These are phyloP conservation scores for Barbus barbus DNA, from an alignment of 2,113 vertebrate genomes.

Conservation along the genomic window DNA sequence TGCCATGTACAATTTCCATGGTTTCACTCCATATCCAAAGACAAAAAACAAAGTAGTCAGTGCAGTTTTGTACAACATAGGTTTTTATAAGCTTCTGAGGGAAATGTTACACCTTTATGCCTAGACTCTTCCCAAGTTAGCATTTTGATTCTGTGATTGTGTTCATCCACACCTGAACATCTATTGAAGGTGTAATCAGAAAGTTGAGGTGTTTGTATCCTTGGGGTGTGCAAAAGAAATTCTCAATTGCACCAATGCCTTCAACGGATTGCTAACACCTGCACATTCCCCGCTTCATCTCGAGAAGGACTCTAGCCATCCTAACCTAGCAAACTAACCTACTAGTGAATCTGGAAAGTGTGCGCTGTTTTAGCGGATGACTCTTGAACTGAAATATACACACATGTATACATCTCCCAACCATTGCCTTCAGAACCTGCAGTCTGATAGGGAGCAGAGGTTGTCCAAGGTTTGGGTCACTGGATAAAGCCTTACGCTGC, in stretches of 20 bases:
- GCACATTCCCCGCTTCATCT: background rate
- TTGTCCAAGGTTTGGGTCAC: constrained; percentile 8
- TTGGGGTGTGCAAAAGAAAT: constrained; percentile 7
- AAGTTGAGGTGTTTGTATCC: background rate
- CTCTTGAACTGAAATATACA: constrained; percentile 45
- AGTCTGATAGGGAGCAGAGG: constrained; percentile 4
- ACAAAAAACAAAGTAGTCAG: constrained; percentile 30
- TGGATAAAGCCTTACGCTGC: background rate
- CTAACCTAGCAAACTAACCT: constrained; percentile 16
- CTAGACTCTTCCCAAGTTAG: background rate
- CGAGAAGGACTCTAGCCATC: background rate
- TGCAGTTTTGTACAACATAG: constrained; percentile 36
- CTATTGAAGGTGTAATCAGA: background rate
- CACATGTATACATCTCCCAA: constrained; percentile 42
- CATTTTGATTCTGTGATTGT: constrained; percentile 15
- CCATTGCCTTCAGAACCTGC: constrained; percentile 1
- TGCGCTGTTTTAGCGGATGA: background rate
- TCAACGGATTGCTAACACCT: constrained; percentile 18
- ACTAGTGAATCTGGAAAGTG: constrained; percentile 4
- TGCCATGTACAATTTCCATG: constrained; percentile 3
- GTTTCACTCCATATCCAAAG: constrained; percentile 4
- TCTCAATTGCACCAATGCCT: constrained; percentile 8
- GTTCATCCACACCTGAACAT: background rate
- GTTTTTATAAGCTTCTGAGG: constrained; percentile 29
- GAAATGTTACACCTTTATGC: constrained; percentile 30